A percentile compares a stretch with the other conserved stretches of the same genome.
These are phyloP conservation scores for Aulostomus chinensis DNA, from an alignment of 2,797 vertebrate species.

Conservation along the genomic window DNA sequence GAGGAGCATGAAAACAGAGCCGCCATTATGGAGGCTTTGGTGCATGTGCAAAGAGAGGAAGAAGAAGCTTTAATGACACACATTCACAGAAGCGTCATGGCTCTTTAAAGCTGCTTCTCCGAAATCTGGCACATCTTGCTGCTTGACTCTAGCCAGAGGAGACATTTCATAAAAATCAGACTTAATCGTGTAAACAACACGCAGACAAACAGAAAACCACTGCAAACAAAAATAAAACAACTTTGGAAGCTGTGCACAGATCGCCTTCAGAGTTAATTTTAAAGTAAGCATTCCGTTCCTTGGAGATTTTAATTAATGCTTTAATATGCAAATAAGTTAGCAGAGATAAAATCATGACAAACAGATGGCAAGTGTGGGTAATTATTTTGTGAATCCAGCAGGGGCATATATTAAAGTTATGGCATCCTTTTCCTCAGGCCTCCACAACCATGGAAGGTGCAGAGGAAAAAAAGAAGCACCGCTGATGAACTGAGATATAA, in stretches of 20 bases:
- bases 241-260: constrained; percentile 64
- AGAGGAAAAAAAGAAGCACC: constrained; percentile 9
- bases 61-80: constrained; percentile 69
- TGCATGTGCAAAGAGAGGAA: constrained; percentile 39
- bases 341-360: constrained; percentile 91
- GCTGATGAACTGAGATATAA: constrained; percentile 35
- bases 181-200: constrained; percentile 70
- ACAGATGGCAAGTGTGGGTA: constrained; percentile 97
- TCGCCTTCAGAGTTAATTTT: constrained; percentile 79
- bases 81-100: constrained; percentile 57
- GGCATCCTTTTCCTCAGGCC: constrained; percentile 75
- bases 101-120: constrained; percentile 53
- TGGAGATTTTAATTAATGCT: constrained; percentile 97
- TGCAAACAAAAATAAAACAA: constrained; percentile 71
- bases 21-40: constrained; percentile 56
- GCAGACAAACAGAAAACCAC: constrained; percentile 64
- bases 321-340: constrained; percentile 98
- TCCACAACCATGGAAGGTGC: constrained; percentile 52
- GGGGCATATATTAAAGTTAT: constrained; percentile 79
- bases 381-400: constrained; percentile 85
- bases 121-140: constrained; percentile 64
- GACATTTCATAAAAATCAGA: constrained; percentile 68
- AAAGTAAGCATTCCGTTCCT: constrained; percentile 81
- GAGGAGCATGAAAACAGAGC: constrained; percentile 49
- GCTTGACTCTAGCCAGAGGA: constrained; percentile 69